These are phyloP conservation scores for Tursiops truncatus DNA, from an alignment of 2,113 vertebrate species.

Conservation along the genomic window DNA sequence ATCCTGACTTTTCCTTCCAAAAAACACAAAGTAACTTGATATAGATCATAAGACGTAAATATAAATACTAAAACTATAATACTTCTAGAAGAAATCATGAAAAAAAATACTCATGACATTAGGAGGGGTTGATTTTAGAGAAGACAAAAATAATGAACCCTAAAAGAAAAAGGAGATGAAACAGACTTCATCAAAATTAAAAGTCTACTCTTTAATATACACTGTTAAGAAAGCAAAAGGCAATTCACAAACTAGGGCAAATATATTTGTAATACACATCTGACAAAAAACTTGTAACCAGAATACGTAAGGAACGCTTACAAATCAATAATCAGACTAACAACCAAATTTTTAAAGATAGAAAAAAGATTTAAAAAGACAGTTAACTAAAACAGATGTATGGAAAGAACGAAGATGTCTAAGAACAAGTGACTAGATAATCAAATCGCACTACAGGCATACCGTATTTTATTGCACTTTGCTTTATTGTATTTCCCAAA, in stretches of 20 bases:
- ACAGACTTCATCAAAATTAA: neutral
- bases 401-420: neutral
- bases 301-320: too few species aligned
- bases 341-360: neutral
- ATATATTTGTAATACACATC: too few species aligned
- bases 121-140: neutral
- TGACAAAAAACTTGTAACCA: too few species aligned
- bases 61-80: neutral
- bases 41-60: neutral
- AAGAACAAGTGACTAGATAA: neutral
- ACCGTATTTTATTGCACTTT: neutral
- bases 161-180: neutral
- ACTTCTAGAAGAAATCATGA: neutral
- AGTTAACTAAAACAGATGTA: neutral
- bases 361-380: neutral
- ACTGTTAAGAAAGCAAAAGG: too few species aligned
- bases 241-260: too few species aligned
- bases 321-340: too few species aligned
- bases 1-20: neutral
- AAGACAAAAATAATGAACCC: neutral
- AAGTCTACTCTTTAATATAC: too few species aligned
- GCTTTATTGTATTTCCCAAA: neutral
- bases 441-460: neutral
- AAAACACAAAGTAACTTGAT: neutral
- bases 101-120: neutral